Evolutionary conservation across 2,113 vertebrate species (phyloP).

Genomic region (Mus musculus): DNA sequence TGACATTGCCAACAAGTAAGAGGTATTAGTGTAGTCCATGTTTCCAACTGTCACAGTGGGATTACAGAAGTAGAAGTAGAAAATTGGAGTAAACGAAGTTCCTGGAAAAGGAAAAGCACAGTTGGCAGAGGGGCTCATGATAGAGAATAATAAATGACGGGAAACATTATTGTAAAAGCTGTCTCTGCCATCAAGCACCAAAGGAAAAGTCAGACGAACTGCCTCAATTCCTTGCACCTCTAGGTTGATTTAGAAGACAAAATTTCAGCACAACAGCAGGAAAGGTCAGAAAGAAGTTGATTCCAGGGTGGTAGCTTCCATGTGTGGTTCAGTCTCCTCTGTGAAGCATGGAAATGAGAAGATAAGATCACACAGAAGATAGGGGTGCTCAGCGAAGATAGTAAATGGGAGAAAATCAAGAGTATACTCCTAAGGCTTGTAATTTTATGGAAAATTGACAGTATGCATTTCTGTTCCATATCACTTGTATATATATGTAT

Average conservation of each 20-base stretch:
- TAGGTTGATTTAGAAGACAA: slow-evolving; percentile 1
- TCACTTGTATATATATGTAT: neutral
- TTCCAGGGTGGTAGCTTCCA: neutral
- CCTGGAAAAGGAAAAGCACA: slow-evolving; percentile 85
- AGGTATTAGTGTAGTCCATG: slow-evolving; percentile 86
- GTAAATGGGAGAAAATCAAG: neutral
- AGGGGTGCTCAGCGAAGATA: neutral
- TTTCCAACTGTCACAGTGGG: slow-evolving; percentile 85
- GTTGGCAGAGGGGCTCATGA: slow-evolving; percentile 80
- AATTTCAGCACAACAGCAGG: slow-evolving; percentile 5
- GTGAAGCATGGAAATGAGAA: neutral
- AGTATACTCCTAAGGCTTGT: neutral
- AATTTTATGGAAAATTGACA: neutral
- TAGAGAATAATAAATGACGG: slow-evolving; percentile 81
- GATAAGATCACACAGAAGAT: neutral
- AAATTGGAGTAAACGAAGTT: slow-evolving; percentile 89
- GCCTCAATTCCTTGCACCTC: slow-evolving; percentile 51
- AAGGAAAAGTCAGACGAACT: slow-evolving; percentile 67
- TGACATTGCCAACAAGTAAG: slow-evolving; percentile 83
- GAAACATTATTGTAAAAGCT: slow-evolving; percentile 78
- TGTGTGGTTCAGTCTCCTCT: neutral
- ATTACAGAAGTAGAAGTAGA: slow-evolving; percentile 89
- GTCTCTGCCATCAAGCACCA: slow-evolving; percentile 39
- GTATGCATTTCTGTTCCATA: neutral
- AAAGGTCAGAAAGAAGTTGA: slow-evolving; percentile 30